Percentiles rank a stretch among this genome's conserved stretches.
Conservation (phyloP, 2,797 vertebrate genomes). For the Scyliorhinus canicula region DNA sequence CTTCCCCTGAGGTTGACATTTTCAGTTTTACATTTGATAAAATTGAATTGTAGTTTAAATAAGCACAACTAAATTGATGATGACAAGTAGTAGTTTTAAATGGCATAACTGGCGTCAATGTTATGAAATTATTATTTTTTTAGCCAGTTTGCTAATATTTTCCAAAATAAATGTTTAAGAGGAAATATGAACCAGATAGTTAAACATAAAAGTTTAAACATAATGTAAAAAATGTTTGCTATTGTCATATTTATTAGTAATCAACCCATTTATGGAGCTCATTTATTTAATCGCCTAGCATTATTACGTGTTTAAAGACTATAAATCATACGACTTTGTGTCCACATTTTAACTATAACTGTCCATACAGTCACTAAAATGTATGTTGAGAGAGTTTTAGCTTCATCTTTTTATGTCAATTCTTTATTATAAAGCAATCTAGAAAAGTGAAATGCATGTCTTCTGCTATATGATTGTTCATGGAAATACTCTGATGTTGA, state of each 20-base stretch:
- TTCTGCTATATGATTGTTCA: slow-evolving; percentile 83
- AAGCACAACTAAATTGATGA: slow-evolving; percentile 5
- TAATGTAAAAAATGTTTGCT: slow-evolving; percentile 1
- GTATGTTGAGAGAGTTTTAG: neutral
- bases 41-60: slow-evolving; percentile 11
- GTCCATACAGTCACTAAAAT: neutral
- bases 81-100: neutral
- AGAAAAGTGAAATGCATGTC: slow-evolving; percentile 46
- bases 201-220: neutral
- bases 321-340: neutral
- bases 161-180: neutral
- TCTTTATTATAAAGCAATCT: neutral
- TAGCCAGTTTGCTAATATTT: neutral
- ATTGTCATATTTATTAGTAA: neutral
- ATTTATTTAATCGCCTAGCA: neutral
- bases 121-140: neutral
- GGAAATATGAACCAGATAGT: neutral
- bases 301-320: neutral
- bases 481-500: slow-evolving; percentile 32
- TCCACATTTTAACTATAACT: neutral
- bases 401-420: neutral
- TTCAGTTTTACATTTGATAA: slow-evolving; percentile 30
- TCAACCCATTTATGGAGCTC: neutral
- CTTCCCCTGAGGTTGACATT: slow-evolving; percentile 87
- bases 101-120: neutral